Base-by-base conservation (phyloP, 2,797 vertebrate genomes). In the Scleropages formosus region DNA sequence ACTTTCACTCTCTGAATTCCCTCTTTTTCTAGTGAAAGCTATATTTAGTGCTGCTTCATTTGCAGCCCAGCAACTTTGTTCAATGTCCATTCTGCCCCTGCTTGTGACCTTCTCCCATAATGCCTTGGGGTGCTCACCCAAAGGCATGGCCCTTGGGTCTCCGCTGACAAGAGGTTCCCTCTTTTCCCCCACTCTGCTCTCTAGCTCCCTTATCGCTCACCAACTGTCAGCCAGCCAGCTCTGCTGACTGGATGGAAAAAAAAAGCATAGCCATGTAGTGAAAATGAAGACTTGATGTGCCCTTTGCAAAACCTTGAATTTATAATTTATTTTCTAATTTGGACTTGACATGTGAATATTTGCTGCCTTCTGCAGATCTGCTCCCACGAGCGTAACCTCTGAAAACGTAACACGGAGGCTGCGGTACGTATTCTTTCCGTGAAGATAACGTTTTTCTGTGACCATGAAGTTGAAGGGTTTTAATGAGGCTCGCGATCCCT, bases 401-500 rank as follows among this genome's bases (percentile, higher is more conserved):
- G 82, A 82, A 6, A 2, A 49, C 6, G n/a, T 24, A 39, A 11
- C 39, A 18, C 78, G 81, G 75, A 72, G 22, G 18, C 81, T 74
- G 73, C 53, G 75, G 71, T 61, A 79, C 78, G 76, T 1, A 15
- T 72, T 60, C 61, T 72, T 49, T 64, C 75, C 67, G 78, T 71
- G 65, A 75, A 39, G 75, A 80, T 78, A 78, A 67, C 77, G 77
- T 86, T 39, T 39, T 75, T 82, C 78, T 20, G 24, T 82, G 77
- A 51, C 70, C 10, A 46, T 31, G 22, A 80, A 15, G 79, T 78
- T 64, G 79, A 78, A 68, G 80, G 77, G 78, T 83, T 77, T 81
- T 89, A 91, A 91, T 89, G 85, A 89, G 84, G 77, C 78, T 82
- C 81, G 78, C 77, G 70, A 82, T 83, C 70, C 39, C 77, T 80